phyloP scores from a whole-genome alignment of 2,113 vertebrate genomes.

The Cardinalis cardinalis region DNA sequence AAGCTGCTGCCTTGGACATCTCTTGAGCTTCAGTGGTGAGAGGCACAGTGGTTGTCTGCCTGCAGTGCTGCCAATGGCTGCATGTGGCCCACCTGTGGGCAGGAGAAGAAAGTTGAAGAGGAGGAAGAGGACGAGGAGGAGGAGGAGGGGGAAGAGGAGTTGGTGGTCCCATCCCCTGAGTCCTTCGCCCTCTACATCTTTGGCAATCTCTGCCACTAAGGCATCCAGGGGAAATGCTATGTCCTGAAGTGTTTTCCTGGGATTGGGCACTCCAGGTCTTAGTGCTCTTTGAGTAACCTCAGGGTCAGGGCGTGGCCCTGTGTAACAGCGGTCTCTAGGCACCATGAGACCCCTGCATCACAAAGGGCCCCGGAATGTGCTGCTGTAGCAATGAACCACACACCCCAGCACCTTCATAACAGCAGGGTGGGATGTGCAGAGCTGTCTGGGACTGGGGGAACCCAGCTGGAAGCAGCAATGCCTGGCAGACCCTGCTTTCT shows the following conservation, averaged over 20 bases:
- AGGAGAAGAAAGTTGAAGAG: neutral
- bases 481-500: neutral
- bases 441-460: too few relatives aligned
- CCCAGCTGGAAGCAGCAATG: neutral
- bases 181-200: neutral
- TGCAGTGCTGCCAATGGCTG: neutral
- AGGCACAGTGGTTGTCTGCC: rapidly evolving
- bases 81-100: too few relatives aligned
- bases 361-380: neutral
- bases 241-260: neutral
- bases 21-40: neutral
- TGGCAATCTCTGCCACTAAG: neutral
- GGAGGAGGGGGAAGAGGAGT: neutral
- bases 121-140: neutral
- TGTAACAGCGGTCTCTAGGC: neutral
- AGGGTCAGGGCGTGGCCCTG: neutral
- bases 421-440: rapidly evolving
- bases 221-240: neutral
- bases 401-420: neutral
- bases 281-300: neutral
- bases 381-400: neutral
- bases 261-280: too few relatives aligned
- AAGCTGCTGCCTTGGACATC: neutral
- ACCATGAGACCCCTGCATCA: neutral
- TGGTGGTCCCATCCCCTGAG: rapidly evolving